A percentile compares a stretch with the other conserved stretches of the same genome.
Evolutionary conservation across 2,888 invertebrate species (phyloP).

Genomic region (Volucella inanis): DNA sequence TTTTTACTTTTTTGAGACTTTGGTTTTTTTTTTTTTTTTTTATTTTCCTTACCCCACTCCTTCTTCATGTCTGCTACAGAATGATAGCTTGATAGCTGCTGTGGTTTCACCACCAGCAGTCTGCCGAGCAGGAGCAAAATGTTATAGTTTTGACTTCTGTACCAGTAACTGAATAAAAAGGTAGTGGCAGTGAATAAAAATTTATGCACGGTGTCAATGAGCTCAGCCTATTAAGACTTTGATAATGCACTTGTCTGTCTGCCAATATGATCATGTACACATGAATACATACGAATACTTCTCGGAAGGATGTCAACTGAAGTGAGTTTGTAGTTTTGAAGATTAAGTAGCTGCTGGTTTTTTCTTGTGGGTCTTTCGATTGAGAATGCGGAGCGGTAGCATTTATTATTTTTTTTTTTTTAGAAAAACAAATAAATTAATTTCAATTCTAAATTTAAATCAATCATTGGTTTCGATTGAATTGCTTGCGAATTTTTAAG

Average conservation of each 20-base stretch:
- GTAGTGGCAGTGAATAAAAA: conserved; percentile 75
- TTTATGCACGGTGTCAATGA: conserved; percentile 75
- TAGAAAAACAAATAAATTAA: too few species aligned
- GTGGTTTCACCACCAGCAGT: conserved; percentile 71
- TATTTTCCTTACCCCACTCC: conserved; percentile 32
- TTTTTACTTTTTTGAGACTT: conserved; percentile 41
- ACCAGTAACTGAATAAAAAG: conserved; percentile 75
- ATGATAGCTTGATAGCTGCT: conserved; percentile 41
- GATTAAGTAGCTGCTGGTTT: conserved; percentile 68
- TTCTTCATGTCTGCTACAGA: conserved; percentile 54
- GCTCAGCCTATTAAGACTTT: conserved; percentile 75
- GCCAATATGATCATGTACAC: conserved; percentile 68
- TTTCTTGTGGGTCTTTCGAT: conserved; percentile 41
- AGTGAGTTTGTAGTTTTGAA: conserved; percentile 63
- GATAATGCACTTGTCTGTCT: conserved; percentile 75
- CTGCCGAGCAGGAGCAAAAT: conserved; percentile 72
- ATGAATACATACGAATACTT: conserved; percentile 37
- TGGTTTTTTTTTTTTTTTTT: conserved; percentile 52
- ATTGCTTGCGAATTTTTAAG: background rate
- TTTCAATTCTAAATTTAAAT: too few species aligned
- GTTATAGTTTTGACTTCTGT: conserved; percentile 75
- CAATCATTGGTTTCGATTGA: too few species aligned
- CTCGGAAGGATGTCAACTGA: conserved; percentile 66
- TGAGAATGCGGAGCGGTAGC: conserved; percentile 2
- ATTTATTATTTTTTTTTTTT: conserved; percentile 15